Evolutionary conservation across 2,888 invertebrate species (phyloP), one percentile per base, ranked within the genome.

Genomic region (Urechis unicinctus): DNA sequence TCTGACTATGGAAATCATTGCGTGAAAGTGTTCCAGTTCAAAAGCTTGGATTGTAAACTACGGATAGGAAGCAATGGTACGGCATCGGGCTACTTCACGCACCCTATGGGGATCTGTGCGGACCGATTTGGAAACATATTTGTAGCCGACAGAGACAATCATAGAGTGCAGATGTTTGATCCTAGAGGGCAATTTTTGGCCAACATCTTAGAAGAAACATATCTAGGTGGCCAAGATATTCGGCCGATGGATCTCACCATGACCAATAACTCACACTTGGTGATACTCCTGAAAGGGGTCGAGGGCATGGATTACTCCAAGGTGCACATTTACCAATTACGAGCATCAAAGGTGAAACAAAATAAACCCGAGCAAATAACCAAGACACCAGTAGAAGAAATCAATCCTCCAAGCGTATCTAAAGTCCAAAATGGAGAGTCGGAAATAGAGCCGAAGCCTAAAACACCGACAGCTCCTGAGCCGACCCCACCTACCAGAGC

Each of bases 111-210:
- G 5, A 72, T 82, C 5, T 80, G 80, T 42, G 77, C 80, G 9
- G 81, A 82, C 61, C 67, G 69, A 26, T 74, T 76, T 58, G 80
- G 80, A 50, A 80, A 81, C 58, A 79, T 82, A 46, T 68, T 82
- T n/a, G 81, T 82, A 3, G 81, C 81, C 29, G 82, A 82, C 60
- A 81, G 81, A 80, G 82, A 82, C 48, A 82, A 82, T 66, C 80
- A 80, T 48, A 69, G 82, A 59, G 80, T 82, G 55, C 81, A 82
- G 77, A 49, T 61, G 43, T 60, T 59, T 47, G 49, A 53, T 44
- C 29, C 30, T 9, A 4, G 48, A 45, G 59, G 59, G 13, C 21
- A 29, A 3, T 59, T 55, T 22, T n/a, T 50, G n/a, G 21, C 29
- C 3, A 44, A 42, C 17, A 36, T 57, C 17, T 42, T 59, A 3